Evolutionary conservation across 2,797 vertebrate genomes (phyloP).

Genomic region (Melanotaenia nigrans): DNA sequence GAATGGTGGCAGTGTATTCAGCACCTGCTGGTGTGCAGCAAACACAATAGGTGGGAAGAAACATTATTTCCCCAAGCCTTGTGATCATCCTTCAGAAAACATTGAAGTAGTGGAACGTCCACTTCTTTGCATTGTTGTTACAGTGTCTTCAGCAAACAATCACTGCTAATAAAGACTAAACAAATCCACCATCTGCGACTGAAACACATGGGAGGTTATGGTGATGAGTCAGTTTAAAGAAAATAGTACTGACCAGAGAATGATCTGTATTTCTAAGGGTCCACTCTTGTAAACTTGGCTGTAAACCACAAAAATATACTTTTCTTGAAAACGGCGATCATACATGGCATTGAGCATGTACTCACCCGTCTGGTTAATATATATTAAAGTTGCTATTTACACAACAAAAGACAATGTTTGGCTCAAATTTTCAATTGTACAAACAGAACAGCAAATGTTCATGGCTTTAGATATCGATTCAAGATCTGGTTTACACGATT

Average conservation of each 20-base stretch:
- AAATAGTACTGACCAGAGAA: conserved; percentile 97
- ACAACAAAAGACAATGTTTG: conserved; percentile 89
- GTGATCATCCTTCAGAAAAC: conserved; percentile 77
- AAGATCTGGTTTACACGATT: conserved; percentile 91
- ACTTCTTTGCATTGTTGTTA: conserved; percentile 89
- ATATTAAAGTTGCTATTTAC: conserved; percentile 91
- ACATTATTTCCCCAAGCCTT: conserved; percentile 69
- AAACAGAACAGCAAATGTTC: conserved; percentile 95
- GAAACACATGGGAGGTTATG: conserved; percentile 83
- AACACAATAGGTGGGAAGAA: conserved; percentile 70
- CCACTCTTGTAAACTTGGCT: conserved; percentile 94
- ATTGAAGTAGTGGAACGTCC: conserved; percentile 88
- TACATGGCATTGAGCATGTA: conserved; percentile 90
- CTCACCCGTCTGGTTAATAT: conserved; percentile 93
- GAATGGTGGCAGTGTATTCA: conserved; percentile 82
- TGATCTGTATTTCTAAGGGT: conserved; percentile 93
- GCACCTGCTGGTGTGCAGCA: conserved; percentile 77
- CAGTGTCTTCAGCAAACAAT: conserved; percentile 90
- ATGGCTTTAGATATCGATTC: conserved; percentile 98
- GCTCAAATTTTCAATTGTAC: conserved; percentile 97
- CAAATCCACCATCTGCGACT: conserved; percentile 82
- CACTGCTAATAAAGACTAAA: conserved; percentile 84
- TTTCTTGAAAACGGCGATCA: conserved; percentile 92
- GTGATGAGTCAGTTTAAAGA: conserved; percentile 91
- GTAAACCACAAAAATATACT: conserved; percentile 99